phyloP scores from a whole-genome alignment of 2,113 vertebrate species.

The Nothobranchius furzeri region DNA sequence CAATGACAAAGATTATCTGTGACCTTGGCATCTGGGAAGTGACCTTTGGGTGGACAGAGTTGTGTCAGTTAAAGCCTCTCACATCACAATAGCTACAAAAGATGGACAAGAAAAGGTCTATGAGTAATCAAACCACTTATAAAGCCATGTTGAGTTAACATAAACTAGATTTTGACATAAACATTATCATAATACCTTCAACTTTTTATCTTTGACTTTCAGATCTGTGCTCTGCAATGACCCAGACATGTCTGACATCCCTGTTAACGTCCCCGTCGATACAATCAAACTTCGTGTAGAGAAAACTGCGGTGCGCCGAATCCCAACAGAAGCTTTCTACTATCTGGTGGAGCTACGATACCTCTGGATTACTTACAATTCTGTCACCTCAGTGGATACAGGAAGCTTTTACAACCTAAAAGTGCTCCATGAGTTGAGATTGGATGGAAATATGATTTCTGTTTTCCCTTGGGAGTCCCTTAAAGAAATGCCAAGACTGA shows the following conservation, averaged over 20 bases:
- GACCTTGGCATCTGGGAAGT: conserved; percentile 11
- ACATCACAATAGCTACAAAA: neutral
- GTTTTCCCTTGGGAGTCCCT: conserved; percentile 93
- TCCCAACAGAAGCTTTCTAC: conserved; percentile 93
- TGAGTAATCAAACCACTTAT: too few relatives aligned
- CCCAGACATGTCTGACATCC: conserved; percentile 92
- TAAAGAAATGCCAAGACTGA: conserved; percentile 87
- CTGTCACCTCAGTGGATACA: conserved; percentile 83
- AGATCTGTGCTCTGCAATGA: conserved; percentile 94
- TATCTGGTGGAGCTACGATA: conserved; percentile 91
- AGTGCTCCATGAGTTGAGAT: conserved; percentile 88
- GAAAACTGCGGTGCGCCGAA: conserved; percentile 85
- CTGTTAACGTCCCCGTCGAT: conserved; percentile 89
- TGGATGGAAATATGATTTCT: conserved; percentile 90
- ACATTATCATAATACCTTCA: neutral
- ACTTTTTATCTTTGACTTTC: conserved; percentile 21
- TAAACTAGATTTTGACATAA: too few relatives aligned
- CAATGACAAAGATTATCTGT: conserved; percentile 20
- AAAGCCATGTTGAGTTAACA: too few relatives aligned
- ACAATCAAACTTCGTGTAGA: conserved; percentile 91
- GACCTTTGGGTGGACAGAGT: conserved; percentile 7
- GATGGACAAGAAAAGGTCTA: too few relatives aligned
- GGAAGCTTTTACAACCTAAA: conserved; percentile 95
- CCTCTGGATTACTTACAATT: conserved; percentile 94
- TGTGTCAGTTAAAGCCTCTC: neutral